phyloP scores from a whole-genome alignment of 2,113 vertebrate genomes.

The Trochalopteron elliotii region DNA sequence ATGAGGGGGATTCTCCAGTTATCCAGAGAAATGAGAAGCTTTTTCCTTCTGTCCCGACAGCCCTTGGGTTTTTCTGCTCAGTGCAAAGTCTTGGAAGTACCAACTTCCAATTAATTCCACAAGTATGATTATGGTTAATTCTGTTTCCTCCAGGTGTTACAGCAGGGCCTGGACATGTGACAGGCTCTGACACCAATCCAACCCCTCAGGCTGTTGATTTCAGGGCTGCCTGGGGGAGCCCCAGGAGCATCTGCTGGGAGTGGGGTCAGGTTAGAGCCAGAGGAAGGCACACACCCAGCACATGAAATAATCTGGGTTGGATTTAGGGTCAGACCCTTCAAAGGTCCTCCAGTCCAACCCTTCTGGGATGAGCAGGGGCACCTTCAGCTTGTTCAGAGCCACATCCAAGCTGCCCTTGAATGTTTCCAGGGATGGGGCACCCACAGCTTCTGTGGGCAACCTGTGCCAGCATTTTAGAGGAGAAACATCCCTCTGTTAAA shows the following conservation, averaged over 20 bases:
- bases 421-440: background rate
- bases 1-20: background rate
- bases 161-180: fast-evolving
- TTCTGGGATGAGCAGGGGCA: background rate
- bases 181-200: background rate
- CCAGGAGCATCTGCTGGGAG: background rate
- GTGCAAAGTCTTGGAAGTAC: background rate
- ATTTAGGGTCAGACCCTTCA: background rate
- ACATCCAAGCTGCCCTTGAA: background rate
- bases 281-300: background rate
- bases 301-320: fast-evolving
- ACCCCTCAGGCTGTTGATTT: fast-evolving
- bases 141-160: background rate
- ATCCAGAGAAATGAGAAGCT: background rate
- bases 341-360: background rate
- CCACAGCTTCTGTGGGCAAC: background rate
- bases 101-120: background rate
- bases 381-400: background rate
- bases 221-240: background rate
- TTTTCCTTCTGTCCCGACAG: fast-evolving
- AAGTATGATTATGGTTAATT: too few relatives aligned
- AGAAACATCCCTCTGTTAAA: background rate
- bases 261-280: too few relatives aligned
- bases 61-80: background rate
- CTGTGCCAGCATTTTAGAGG: background rate